Evolutionary conservation across 2,113 vertebrate genomes (phyloP).

Genomic region (Coturnix japonica): DNA sequence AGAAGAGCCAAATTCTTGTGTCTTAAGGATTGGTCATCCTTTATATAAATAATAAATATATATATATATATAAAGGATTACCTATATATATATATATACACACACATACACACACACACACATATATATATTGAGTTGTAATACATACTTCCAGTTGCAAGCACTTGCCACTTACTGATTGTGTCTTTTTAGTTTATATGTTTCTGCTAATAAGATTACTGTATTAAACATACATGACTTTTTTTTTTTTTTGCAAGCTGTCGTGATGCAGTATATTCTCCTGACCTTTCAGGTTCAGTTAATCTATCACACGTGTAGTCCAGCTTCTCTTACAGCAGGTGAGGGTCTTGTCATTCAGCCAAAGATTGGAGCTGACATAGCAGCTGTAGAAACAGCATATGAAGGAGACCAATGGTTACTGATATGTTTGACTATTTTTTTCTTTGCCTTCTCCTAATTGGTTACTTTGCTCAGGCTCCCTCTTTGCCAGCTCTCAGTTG

Average conservation of each 20-base stretch:
- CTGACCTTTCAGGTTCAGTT: neutral
- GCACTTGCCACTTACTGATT: neutral
- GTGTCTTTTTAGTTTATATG: neutral
- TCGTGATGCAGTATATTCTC: neutral
- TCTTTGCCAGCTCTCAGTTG: neutral
- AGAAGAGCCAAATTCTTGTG: neutral
- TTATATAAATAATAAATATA: no score
- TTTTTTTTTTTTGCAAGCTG: neutral
- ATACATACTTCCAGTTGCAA: neutral
- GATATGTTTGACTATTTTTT: slow-evolving; percentile 18
- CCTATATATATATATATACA: no score
- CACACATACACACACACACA: no score
- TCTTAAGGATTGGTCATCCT: fast-evolving
- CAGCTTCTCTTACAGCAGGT: neutral
- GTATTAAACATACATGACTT: neutral
- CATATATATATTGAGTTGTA: neutral
- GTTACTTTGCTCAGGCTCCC: slow-evolving; percentile 5
- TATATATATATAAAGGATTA: no score
- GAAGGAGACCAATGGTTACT: neutral
- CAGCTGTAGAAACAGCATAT: neutral
- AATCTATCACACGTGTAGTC: neutral
- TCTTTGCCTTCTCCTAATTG: slow-evolving; percentile 4
- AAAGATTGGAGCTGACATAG: neutral
- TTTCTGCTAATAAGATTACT: neutral
- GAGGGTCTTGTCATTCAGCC: neutral